Base-by-base conservation (phyloP, 1,140 invertebrate genomes). In the Bemisia tabaci region DNA sequence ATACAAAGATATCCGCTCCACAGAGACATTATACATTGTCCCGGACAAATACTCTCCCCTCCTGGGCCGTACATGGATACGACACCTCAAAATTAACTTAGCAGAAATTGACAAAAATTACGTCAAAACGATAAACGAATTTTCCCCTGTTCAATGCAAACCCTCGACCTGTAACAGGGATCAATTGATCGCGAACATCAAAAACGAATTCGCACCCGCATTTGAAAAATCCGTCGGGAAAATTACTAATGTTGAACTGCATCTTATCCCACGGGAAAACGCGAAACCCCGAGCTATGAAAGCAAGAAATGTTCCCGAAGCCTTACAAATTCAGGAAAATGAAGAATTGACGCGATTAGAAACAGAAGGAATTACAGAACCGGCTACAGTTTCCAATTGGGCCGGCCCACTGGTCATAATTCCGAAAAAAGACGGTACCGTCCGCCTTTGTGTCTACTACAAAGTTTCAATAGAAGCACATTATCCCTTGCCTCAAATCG, bases 401-500 rank as follows among this genome's bases (percentile, higher is more conserved):
- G 76, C 73, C 12, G 72, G 76, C 33, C 77, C 77, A 0, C 68
- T 74, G 22, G 77, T 79, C 5, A 71, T 74, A 1, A 71, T 79
- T n/a, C 62, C 74, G 5, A 79, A 79, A 70, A 60, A 70, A 22
- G 69, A 76, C 66, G 72, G 72, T 59, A 67, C 27, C 22, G 71
- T 79, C 17, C 67, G 75, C 12, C 74, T 82, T 27, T 81, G 79
- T 70, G 75, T 72, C 0, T 80, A 83, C 72, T 83, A 79, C 72
- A 78, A 80, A 69, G 62, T 1, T 64, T 81, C 5, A 71, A 26
- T 59, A 61, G 27, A 61, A 26, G 5, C 68, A 1, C 24, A 68
- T 58, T 62, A 68, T 39, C 61, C 58, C 11, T 60, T 70, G 22
- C 22, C 22, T 33, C 48, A 60, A 58, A 70, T 68, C n/a, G 48